Evolutionary conservation across 2,888 invertebrate genomes (phyloP), one percentile per base, ranked within the genome.

Genomic region (Gymnocheta viridis): DNA sequence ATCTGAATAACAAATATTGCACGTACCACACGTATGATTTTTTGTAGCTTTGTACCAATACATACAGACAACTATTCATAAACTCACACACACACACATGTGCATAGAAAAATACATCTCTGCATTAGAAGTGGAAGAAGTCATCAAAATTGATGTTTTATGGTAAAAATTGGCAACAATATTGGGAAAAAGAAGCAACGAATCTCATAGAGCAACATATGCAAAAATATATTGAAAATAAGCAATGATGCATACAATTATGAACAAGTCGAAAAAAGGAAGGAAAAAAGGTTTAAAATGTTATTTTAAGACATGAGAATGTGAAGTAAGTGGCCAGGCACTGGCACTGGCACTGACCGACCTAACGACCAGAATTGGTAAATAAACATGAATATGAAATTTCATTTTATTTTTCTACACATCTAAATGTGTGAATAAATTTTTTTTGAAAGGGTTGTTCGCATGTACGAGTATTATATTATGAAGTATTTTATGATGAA

Each of bases 1-100:
- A 90, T 90, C 90, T 90, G 90, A 90, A 90, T 90, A 90, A 89
- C 90, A 90, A 90, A 90, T 90, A 88, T 86, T 88, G 88, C 90
- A 90, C 90, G 91, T 90, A 90, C 86, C 62, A 83, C 82, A 84
- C 84, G 84, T 81, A 79, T 44, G 58, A 85, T 80, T 82, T 78
- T 82, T 70, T 77, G 56, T 44, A 64, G 64, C 70, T 56, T n/a
- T n/a, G n/a, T n/a, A 27, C 32, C 44, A 72, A 79, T 19, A 49
- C 44, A 41, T 22, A 54, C 5, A 14, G 14, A 67, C 14, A 67
- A n/a, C 35, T 51, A 12, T 22, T n/a, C 29, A 58, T 32, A 62
- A 27, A 79, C 41, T 64, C 66, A 69, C 19, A 58, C 47, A 38
- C 9, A 4, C 5, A 9, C n/a, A 44, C 7, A 56, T 22, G 22